phyloP scores from a whole-genome alignment of 2,888 invertebrate genomes.

The Isoperla grammatica region DNA sequence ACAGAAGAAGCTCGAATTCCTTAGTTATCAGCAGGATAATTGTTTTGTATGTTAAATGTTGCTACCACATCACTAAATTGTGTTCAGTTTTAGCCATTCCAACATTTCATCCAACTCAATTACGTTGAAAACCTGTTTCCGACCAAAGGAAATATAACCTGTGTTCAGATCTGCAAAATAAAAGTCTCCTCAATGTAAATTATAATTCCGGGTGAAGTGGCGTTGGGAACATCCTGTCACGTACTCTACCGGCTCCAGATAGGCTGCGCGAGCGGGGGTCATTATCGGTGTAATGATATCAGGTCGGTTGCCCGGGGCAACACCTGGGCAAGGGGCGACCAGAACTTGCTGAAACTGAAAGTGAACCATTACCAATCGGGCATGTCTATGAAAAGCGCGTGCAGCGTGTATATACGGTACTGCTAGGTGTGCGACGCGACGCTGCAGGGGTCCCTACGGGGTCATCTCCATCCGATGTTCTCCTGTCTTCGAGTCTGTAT shows the following conservation, averaged over 20 bases:
- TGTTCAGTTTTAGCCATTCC: background rate
- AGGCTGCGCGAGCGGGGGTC: too few relatives aligned
- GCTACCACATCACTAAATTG: conserved; percentile 1
- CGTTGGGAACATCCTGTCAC: too few relatives aligned
- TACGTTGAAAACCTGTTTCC: conserved; percentile 1
- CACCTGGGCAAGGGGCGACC: too few relatives aligned
- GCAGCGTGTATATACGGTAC: conserved; percentile 4
- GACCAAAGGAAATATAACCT: background rate
- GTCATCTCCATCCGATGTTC: conserved; percentile 22
- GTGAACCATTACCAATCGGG: too few relatives aligned
- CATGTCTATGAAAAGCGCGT: too few relatives aligned
- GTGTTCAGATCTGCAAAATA: background rate
- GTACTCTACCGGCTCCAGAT: too few relatives aligned
- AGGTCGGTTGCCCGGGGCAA: too few relatives aligned
- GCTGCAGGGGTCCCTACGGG: conserved; percentile 21
- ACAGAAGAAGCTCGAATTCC: too few relatives aligned
- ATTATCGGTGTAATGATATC: too few relatives aligned
- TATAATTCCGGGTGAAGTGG: background rate
- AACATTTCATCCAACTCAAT: background rate
- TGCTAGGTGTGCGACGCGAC: too few relatives aligned
- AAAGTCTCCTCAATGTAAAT: background rate
- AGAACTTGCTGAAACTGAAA: too few relatives aligned
- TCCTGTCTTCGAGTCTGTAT: conserved; percentile 25
- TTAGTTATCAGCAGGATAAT: background rate
- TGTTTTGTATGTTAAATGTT: background rate